Conservation (phyloP, 2,888 invertebrate species). For the Teleiodes luculella region DNA sequence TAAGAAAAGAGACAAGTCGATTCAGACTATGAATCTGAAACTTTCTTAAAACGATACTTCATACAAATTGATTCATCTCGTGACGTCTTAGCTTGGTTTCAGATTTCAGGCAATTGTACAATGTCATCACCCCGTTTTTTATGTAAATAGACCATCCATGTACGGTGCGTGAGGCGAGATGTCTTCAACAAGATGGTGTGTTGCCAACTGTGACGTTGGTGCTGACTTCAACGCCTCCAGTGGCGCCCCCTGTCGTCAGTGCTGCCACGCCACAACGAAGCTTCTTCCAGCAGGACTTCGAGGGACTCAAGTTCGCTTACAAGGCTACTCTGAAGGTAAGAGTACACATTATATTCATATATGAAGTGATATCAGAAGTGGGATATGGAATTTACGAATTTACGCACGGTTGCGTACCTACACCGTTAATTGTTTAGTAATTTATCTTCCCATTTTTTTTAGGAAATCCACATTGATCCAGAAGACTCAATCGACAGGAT, state of each 20-base stretch:
- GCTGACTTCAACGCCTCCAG: constrained; percentile 43
- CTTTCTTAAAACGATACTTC: too few species aligned
- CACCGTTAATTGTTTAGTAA: too few species aligned
- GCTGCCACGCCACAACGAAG: constrained; percentile 42
- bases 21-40: too few species aligned
- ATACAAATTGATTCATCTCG: too few species aligned
- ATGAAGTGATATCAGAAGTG: too few species aligned
- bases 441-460: not conserved
- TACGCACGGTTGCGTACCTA: too few species aligned
- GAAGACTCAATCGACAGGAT: constrained; percentile 41
- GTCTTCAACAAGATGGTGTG: constrained; percentile 62
- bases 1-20: too few species aligned
- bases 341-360: too few species aligned
- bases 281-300: constrained; percentile 64
- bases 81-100: too few species aligned
- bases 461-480: constrained; percentile 54
- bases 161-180: constrained; percentile 62
- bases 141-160: constrained; percentile 59
- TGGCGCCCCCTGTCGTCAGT: constrained; percentile 36
- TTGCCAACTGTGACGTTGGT: constrained; percentile 60
- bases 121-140: too few species aligned
- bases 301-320: constrained; percentile 59
- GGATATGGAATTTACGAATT: too few species aligned
- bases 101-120: too few species aligned
- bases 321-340: constrained; percentile 59